Conservation (phyloP, 1,140 invertebrate genomes). For the Uloborus diversus region DNA sequence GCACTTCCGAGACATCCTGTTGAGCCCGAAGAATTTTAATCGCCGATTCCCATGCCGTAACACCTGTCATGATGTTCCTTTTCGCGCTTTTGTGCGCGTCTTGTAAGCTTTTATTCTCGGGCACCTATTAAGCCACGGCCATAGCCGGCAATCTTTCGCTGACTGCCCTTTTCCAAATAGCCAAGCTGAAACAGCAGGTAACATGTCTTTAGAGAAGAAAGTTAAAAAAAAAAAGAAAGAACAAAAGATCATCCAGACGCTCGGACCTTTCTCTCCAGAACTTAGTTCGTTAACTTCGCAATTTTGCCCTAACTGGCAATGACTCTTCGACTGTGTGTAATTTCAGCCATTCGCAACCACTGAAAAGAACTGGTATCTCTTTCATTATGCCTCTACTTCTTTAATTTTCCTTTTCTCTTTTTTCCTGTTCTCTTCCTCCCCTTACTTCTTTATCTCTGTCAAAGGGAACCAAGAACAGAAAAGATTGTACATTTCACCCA, state of each 20-base stretch:
- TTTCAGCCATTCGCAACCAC: background rate
- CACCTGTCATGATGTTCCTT: slow-evolving; percentile 35
- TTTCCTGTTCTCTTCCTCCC: background rate
- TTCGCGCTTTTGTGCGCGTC: slow-evolving; percentile 13
- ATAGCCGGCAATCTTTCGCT: background rate
- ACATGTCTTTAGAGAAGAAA: slow-evolving; percentile 11
- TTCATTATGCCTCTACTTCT: slow-evolving; percentile 23
- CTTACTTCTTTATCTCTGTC: too few relatives aligned
- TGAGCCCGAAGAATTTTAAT: slow-evolving; percentile 19
- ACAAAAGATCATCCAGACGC: background rate
- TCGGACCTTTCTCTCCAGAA: background rate
- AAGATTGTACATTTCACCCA: background rate
- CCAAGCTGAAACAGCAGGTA: background rate
- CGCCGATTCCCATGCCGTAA: slow-evolving; percentile 1
- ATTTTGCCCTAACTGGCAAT: background rate
- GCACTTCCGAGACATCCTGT: slow-evolving; percentile 36
- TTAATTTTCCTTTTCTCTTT: background rate
- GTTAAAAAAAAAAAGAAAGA: slow-evolving; percentile 3
- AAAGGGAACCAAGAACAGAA: background rate
- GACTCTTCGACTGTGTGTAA: background rate
- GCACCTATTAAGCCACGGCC: slow-evolving; percentile 3
- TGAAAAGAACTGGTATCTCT: slow-evolving; percentile 24
- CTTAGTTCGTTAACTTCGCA: slow-evolving; percentile 19
- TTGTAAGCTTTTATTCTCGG: slow-evolving; percentile 28
- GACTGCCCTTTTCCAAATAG: background rate